Conservation (phyloP, 64 coral and sea anemone species). For the Stichodactyla helianthus region DNA sequence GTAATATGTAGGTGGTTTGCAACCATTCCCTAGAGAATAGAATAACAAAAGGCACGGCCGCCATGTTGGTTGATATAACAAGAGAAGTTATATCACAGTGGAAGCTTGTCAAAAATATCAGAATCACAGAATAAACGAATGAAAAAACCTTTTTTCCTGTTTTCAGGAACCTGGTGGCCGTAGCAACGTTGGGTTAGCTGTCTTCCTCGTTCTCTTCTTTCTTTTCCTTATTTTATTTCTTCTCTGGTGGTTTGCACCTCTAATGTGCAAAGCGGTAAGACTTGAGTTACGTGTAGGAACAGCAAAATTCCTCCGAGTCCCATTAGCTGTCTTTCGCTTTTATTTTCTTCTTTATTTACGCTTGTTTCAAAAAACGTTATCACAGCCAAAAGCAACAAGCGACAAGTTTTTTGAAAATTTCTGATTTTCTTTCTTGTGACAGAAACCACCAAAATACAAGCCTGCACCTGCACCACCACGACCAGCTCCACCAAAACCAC, state of each 20-base stretch:
- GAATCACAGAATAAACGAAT: too few species aligned
- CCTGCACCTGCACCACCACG: constrained; percentile 15
- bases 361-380: not conserved
- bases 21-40: too few species aligned
- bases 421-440: not conserved
- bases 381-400: too few species aligned
- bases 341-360: not conserved
- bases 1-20: too few species aligned
- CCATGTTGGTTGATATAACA: too few species aligned
- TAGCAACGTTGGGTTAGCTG: not conserved
- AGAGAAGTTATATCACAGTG: too few species aligned
- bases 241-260: not conserved
- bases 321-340: too few species aligned
- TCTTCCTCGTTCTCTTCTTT: not conserved
- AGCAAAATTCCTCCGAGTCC: too few species aligned
- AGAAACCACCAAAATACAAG: constrained; percentile 16
- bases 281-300: not conserved
- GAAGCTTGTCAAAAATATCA: too few species aligned
- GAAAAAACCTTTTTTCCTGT: not conserved
- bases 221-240: not conserved
- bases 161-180: not conserved
- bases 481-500: not conserved
- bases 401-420: not conserved
- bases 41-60: too few species aligned
- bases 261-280: not conserved